A percentile compares a stretch with the other conserved stretches of the same genome.
Evolutionary conservation across 2,888 invertebrate genomes (phyloP).

Genomic region (Lumbricus terrestris): DNA sequence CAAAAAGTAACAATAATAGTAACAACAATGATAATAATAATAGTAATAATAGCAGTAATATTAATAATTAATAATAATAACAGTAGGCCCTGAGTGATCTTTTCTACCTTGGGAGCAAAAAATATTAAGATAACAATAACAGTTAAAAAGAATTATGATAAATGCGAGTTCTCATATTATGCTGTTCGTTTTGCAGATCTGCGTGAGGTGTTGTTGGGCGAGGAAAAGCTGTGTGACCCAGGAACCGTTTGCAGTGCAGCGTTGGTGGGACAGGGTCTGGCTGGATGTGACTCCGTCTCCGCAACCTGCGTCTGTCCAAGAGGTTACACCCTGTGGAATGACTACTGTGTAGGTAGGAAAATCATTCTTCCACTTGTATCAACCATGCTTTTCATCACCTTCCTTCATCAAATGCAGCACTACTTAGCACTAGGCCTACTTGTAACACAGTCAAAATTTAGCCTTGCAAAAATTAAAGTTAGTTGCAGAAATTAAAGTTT

Average conservation of each 20-base stretch:
- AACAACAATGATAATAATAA: too few relatives aligned
- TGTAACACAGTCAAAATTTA: too few relatives aligned
- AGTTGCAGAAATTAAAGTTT: too few relatives aligned
- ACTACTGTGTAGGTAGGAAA: slow-evolving; percentile 3
- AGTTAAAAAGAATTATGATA: not conserved
- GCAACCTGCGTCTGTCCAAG: not conserved
- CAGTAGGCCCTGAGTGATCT: too few relatives aligned
- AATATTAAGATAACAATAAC: not conserved
- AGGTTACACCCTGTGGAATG: not conserved
- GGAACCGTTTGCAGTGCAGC: not conserved
- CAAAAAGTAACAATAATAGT: too few relatives aligned
- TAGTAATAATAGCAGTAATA: too few relatives aligned
- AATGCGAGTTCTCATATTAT: not conserved
- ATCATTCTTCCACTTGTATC: not conserved
- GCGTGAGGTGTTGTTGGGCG: not conserved
- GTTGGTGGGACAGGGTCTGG: not conserved
- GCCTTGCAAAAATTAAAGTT: too few relatives aligned
- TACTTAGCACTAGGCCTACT: too few relatives aligned
- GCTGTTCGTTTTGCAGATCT: not conserved
- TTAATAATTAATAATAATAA: too few relatives aligned
- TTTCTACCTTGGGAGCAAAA: too few relatives aligned
- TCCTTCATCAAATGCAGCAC: not conserved
- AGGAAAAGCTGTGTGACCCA: not conserved
- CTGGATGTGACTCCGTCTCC: not conserved
- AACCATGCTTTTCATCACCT: not conserved